Evolutionary conservation across 2,888 invertebrate genomes (phyloP).

Genomic region (Chirona hameri): DNA sequence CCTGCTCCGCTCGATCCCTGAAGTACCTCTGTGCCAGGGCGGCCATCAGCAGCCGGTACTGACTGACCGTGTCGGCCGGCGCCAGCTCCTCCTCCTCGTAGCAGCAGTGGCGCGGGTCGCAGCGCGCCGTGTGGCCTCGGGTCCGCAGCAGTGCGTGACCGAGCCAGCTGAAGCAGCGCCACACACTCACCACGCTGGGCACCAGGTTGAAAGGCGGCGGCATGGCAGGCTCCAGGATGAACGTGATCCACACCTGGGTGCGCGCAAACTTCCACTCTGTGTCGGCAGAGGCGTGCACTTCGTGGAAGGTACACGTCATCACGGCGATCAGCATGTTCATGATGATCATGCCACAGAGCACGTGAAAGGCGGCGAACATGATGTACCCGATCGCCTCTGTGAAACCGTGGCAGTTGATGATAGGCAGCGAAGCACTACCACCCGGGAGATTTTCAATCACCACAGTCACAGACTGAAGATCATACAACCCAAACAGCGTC

Average conservation of each 20-base stretch:
- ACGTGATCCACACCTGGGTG: conserved; percentile 62
- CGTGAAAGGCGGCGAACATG: conserved; percentile 58
- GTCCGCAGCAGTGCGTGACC: background rate
- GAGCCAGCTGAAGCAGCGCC: background rate
- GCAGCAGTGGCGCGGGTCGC: background rate
- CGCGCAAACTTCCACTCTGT: conserved; percentile 74
- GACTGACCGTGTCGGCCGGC: background rate
- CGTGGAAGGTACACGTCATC: conserved; percentile 71
- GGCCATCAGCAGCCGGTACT: conserved; percentile 8
- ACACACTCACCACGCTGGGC: background rate
- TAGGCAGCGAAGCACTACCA: conserved; percentile 43
- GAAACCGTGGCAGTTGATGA: conserved; percentile 56
- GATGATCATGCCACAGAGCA: conserved; percentile 66
- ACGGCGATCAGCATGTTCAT: conserved; percentile 71
- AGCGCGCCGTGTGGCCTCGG: background rate
- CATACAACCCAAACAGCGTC: conserved; percentile 65
- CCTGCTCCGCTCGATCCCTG: background rate
- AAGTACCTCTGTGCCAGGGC: conserved; percentile 28
- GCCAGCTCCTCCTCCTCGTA: conserved; percentile 10
- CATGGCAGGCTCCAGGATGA: conserved; percentile 26
- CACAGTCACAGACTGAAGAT: conserved; percentile 61
- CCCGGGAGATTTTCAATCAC: conserved; percentile 59
- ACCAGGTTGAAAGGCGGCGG: conserved; percentile 13
- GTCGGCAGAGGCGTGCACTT: conserved; percentile 63
- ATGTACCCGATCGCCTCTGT: conserved; percentile 66